Percentiles rank a stretch among this genome's conserved stretches.
phyloP scores from a whole-genome alignment of 2,113 vertebrate species.

The Pao palembangensis region DNA sequence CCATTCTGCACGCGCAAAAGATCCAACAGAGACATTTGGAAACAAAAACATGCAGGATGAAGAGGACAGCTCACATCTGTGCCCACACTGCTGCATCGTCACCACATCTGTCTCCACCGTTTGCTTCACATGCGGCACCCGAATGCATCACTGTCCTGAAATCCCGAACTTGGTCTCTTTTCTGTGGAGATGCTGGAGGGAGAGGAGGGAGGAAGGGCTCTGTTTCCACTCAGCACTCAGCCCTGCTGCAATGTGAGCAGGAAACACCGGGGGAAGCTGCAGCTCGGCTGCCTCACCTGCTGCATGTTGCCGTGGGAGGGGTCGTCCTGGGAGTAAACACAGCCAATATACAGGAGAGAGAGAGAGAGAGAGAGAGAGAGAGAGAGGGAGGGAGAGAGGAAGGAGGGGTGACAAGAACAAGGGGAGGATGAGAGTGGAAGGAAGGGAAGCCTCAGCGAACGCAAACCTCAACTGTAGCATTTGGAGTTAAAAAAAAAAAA shows the following conservation, averaged over 20 bases:
- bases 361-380: neutral
- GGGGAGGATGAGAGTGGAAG: neutral
- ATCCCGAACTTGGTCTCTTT: neutral
- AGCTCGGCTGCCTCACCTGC: conserved; percentile 44
- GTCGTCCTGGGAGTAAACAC: conserved; percentile 24
- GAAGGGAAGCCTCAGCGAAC: neutral
- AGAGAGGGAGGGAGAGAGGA: neutral
- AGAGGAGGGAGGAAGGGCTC: neutral
- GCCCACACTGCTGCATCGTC: conserved; percentile 15
- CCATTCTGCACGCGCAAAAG: too few relatives aligned
- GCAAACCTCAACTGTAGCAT: too few relatives aligned
- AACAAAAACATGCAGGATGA: neutral
- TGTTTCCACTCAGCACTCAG: neutral
- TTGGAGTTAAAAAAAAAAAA: too few relatives aligned
- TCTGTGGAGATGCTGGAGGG: neutral
- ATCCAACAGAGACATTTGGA: neutral
- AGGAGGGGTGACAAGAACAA: neutral
- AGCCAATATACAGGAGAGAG: conserved; percentile 1
- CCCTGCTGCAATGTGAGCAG: neutral
- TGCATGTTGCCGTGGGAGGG: conserved; percentile 11
- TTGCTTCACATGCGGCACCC: neutral
- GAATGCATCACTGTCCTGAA: neutral
- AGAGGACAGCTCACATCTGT: conserved; percentile 35
- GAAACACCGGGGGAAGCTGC: neutral
- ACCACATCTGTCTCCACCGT: neutral